A percentile compares a stretch with the other conserved stretches of the same genome.
phyloP scores from a whole-genome alignment of 2,113 vertebrate species.

The Antechinus flavipes region DNA sequence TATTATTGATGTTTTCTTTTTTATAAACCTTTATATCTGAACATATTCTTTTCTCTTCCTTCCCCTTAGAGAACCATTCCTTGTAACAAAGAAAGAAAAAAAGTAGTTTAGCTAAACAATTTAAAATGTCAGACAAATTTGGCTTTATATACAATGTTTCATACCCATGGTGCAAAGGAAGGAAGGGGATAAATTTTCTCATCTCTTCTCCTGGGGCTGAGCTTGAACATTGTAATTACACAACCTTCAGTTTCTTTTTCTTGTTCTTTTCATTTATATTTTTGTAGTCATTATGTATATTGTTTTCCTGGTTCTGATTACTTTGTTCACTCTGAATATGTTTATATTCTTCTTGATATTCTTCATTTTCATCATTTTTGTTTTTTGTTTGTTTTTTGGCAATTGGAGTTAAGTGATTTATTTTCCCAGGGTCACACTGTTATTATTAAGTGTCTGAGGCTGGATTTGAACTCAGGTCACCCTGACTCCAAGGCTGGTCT shows the following conservation, averaged over 20 bases:
- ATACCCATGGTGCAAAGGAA: background rate
- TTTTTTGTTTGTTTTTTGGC: too few species aligned
- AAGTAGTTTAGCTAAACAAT: background rate
- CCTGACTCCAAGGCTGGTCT: too few species aligned
- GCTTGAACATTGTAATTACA: background rate
- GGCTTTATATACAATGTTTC: background rate
- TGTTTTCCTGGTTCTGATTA: background rate
- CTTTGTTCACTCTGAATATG: background rate
- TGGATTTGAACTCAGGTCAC: too few species aligned
- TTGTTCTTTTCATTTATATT: background rate
- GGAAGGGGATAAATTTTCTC: background rate
- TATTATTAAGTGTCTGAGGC: too few species aligned
- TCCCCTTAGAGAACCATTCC: background rate
- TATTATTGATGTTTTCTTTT: background rate
- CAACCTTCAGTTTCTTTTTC: background rate
- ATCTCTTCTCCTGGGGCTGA: background rate
- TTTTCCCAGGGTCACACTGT: too few species aligned
- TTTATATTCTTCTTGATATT: background rate
- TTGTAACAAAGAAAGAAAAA: background rate
- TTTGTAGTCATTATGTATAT: background rate
- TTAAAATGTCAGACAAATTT: background rate
- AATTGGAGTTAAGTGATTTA: too few species aligned
- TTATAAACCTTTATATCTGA: background rate
- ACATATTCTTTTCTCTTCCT: background rate
- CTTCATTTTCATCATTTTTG: background rate